Conservation (phyloP, 2,113 vertebrate genomes). For the cattle (Bos taurus) region DNA sequence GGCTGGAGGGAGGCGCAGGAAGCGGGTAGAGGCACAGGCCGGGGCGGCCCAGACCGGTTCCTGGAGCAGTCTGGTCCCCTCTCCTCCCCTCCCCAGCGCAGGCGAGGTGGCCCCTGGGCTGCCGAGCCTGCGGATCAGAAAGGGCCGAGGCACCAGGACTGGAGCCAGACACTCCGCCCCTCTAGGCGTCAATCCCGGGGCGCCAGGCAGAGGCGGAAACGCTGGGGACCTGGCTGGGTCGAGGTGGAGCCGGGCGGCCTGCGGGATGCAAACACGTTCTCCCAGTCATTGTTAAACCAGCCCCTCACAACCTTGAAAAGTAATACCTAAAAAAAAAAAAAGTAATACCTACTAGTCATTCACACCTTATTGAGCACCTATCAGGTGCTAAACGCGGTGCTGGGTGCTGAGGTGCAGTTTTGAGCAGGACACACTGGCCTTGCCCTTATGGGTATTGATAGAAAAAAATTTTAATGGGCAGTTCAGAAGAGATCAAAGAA, state of each 20-base stretch:
- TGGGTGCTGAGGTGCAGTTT: neutral
- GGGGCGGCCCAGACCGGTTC: neutral
- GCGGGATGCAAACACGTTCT: neutral
- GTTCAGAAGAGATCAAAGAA: neutral
- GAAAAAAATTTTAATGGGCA: neutral
- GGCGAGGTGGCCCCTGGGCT: neutral
- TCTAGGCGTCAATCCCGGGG: neutral
- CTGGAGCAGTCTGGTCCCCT: neutral
- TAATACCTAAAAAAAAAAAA: neutral
- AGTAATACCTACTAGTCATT: neutral
- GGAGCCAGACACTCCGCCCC: neutral
- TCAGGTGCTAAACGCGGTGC: neutral
- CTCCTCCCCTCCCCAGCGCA: too few relatives aligned
- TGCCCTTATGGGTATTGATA: neutral
- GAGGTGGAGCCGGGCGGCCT: neutral
- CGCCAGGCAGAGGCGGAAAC: neutral
- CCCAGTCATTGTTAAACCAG: neutral
- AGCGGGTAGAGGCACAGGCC: neutral
- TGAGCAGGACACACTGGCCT: neutral
- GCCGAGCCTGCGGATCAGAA: neutral
- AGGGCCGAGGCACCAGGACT: neutral
- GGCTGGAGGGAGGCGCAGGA: neutral
- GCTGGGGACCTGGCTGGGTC: rapidly evolving
- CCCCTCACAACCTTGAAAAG: neutral
- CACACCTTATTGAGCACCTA: neutral